Percentiles rank a stretch among this genome's conserved stretches.
These are phyloP conservation scores for Hyperoplus lanceolatus DNA, from an alignment of 2,797 vertebrate genomes.

Conservation along the genomic window DNA sequence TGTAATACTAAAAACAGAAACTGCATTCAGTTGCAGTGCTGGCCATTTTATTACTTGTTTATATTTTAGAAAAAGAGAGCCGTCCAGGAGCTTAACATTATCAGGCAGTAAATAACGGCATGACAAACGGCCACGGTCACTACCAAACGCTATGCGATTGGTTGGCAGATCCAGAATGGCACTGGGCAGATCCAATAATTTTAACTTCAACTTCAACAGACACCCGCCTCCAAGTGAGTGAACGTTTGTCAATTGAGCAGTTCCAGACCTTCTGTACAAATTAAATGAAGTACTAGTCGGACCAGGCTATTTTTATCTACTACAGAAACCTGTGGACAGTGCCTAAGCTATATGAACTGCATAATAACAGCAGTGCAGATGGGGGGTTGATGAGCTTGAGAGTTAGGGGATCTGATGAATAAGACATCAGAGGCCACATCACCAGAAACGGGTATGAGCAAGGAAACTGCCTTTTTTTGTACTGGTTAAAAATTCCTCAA, in stretches of 20 bases:
- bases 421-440: slow-evolving; percentile 5
- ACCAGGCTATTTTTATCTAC: slow-evolving; percentile 7
- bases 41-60: neutral
- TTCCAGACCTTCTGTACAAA: no score
- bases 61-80: neutral
- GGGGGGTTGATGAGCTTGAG: slow-evolving; percentile 12
- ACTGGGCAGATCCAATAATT: no score
- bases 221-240: no score
- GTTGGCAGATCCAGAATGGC: no score
- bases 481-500: neutral
- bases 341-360: slow-evolving; percentile 36
- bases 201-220: no score
- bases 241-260: no score
- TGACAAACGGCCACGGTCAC: no score
- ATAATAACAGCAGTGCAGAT: slow-evolving; percentile 29
- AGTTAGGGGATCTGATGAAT: slow-evolving; percentile 25
- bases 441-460: neutral
- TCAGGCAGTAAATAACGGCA: no score
- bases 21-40: neutral
- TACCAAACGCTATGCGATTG: no score
- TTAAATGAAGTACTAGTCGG: no score
- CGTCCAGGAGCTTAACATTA: neutral
- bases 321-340: slow-evolving; percentile 57
- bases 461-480: neutral
- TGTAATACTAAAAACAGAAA: neutral